phyloP scores from a whole-genome alignment of 2,797 vertebrate genomes.

The Pseudochirops corinnae region DNA sequence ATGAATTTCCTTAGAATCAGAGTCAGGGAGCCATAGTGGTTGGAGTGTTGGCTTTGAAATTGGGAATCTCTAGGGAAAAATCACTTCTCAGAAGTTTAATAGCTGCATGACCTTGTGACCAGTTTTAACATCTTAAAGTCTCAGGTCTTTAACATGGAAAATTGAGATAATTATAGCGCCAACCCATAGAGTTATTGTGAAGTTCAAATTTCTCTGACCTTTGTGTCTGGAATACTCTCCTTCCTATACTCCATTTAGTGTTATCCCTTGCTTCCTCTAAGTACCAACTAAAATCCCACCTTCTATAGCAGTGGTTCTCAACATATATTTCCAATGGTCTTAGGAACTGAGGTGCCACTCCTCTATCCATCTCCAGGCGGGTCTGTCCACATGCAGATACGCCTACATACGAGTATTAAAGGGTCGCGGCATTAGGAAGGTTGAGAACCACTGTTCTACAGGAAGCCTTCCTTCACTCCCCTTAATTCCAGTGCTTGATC shows the following conservation, averaged over 20 bases:
- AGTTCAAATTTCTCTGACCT: background rate
- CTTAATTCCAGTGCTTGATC: background rate
- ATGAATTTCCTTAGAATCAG: constrained; percentile 45
- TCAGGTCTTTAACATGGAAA: background rate
- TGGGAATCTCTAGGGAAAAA: background rate
- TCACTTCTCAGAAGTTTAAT: background rate
- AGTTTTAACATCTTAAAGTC: background rate
- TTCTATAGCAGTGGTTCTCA: background rate
- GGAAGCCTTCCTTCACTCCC: background rate
- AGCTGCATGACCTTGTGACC: background rate
- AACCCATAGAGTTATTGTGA: background rate
- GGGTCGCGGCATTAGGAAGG: too few species aligned
- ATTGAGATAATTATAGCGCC: background rate
- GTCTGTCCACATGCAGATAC: too few species aligned
- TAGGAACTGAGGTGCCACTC: too few species aligned
- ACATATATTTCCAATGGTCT: too few species aligned
- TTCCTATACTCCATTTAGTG: background rate
- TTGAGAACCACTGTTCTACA: background rate
- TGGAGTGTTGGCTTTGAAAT: background rate
- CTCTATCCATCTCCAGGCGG: too few species aligned
- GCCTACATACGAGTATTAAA: too few species aligned
- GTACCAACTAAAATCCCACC: background rate
- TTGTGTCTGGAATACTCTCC: background rate
- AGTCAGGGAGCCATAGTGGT: constrained; percentile 7
- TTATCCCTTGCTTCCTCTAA: background rate